These are phyloP conservation scores for Enteromius treurensis DNA, from an alignment of 2,797 vertebrate species.

Conservation along the genomic window DNA sequence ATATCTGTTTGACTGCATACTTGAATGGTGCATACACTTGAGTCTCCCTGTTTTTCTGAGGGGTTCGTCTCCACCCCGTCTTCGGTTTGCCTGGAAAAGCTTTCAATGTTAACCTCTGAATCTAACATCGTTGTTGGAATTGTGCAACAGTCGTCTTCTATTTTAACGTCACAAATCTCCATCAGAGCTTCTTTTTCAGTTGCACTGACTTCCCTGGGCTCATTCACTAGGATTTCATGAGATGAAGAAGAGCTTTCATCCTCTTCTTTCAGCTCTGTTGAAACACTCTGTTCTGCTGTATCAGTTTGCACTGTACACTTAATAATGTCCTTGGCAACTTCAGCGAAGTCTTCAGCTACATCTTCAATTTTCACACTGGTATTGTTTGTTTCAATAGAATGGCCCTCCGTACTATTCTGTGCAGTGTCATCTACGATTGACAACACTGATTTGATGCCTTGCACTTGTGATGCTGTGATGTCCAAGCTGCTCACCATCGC, in stretches of 20 bases:
- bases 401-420: constrained; percentile 62
- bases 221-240: constrained; percentile 60
- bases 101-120: constrained; percentile 52
- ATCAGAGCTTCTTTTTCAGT: constrained; percentile 62
- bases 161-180: constrained; percentile 75
- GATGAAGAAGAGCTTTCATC: constrained; percentile 56
- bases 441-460: constrained; percentile 65
- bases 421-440: constrained; percentile 70
- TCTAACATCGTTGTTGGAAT: constrained; percentile 54
- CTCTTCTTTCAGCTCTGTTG: constrained; percentile 70
- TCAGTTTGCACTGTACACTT: constrained; percentile 67
- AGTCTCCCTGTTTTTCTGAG: constrained; percentile 49
- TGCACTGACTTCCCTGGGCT: constrained; percentile 33
- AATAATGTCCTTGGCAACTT: constrained; percentile 71
- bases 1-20: constrained; percentile 60
- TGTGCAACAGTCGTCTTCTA: constrained; percentile 73
- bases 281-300: constrained; percentile 68
- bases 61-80: background rate
- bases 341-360: constrained; percentile 75
- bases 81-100: constrained; percentile 56
- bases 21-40: constrained; percentile 56
- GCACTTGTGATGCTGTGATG: constrained; percentile 66
- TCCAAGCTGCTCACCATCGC: constrained; percentile 68
- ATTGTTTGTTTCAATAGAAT: constrained; percentile 62
- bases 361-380: constrained; percentile 80